Base-by-base conservation (phyloP, 2,113 vertebrate species). In the Lamprotornis superbus region DNA sequence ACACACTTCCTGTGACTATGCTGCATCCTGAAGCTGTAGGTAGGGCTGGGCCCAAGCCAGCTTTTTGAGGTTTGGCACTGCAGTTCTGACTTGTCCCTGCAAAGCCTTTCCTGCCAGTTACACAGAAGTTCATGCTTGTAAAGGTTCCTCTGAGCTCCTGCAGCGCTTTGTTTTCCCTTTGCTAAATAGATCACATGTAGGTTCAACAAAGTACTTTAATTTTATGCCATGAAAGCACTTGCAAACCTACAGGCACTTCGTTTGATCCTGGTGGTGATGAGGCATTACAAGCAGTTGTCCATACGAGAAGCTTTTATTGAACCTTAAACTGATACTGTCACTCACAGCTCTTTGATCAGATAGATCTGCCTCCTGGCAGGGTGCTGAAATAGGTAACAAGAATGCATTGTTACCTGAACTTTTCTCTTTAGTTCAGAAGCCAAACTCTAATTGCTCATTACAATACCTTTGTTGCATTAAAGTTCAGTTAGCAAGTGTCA, bases 311-410 rank as follows among this genome's bases (percentile, higher is more conserved):
- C 50, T 70, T 65, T 81, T 89, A 55, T 30, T 67, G 64, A 73
- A 81, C 50, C 17, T 89, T 81, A 69, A 94, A 96, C 78, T 1
- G 12, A 74, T 87, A 37, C 60, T 65, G 37, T 73, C 59, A 55
- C 55, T 86, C 63, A 20, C 25, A 30, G 63, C 63, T 59, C 80
- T 96, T 92, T 91, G 87, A 90, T 95, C 91, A 89, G 31, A 20
- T 12, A 63, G 20, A 85, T 64, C 79, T 88, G 64, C 50, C 68
- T 90, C 56, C 71, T 77, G 67, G 75, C 61, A 90, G 42, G 16
- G 16, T 49, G 37, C 14, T 80, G n/a, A 65, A 86, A 64, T 19
- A 57, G 46, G 42, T 74, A 74, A 42, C n/a, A 61, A 77, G 30
- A 37, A 28, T 12, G 4, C 40, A 39, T 70, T 1, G 0, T n/a